Evolutionary conservation across 92 coral and sea anemone genomes (phyloP).

Genomic region (Porites lobata): DNA sequence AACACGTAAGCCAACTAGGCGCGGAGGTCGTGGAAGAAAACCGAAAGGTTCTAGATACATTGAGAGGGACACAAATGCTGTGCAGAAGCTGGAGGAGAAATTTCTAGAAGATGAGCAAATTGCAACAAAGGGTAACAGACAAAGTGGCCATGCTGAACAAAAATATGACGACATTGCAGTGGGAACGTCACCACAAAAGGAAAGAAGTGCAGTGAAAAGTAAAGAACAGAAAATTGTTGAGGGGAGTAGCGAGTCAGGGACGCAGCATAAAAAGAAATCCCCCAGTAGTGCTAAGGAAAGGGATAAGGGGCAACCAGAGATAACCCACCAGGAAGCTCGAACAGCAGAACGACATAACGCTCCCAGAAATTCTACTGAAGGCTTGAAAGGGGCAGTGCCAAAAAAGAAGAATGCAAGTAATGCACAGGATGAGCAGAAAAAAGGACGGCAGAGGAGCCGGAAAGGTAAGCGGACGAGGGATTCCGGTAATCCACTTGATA

Average conservation of each 20-base stretch:
- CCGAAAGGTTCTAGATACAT: neutral
- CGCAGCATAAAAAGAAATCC: neutral
- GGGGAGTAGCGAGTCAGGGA: neutral
- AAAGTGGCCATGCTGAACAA: neutral
- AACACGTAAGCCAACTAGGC: conserved; percentile 1
- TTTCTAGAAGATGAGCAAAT: neutral
- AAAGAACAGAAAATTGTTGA: neutral
- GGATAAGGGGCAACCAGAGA: neutral
- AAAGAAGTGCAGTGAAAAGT: neutral
- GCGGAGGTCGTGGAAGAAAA: conserved; percentile 24
- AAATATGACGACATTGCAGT: conserved; percentile 11
- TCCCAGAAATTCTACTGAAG: too few species aligned
- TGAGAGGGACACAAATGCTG: neutral
- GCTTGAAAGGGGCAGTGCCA: too few species aligned
- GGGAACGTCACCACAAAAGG: neutral
- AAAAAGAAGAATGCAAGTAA: too few species aligned
- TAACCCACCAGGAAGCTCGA: too few species aligned
- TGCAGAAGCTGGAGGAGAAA: neutral
- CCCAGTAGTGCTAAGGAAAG: neutral
- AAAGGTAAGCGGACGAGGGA: neutral
- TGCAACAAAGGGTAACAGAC: neutral
- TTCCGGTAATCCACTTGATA: too few species aligned
- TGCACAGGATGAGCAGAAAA: neutral
- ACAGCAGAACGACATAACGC: too few species aligned
- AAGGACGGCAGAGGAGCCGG: neutral